These are phyloP conservation scores for Anas capensis DNA, from an alignment of 2,797 vertebrate genomes.

Conservation along the genomic window DNA sequence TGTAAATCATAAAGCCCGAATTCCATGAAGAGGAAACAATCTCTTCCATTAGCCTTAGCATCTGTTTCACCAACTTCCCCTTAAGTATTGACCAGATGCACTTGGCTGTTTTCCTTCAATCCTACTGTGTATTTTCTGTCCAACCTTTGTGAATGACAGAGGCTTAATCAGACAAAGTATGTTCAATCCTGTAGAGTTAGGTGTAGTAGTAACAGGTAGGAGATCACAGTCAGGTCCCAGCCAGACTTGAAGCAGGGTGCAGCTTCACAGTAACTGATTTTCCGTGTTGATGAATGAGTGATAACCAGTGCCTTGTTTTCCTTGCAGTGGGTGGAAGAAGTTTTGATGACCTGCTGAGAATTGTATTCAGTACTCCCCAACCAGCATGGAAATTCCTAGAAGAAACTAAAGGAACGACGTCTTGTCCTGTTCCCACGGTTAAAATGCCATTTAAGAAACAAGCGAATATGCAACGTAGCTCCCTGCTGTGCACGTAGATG, in stretches of 20 bases:
- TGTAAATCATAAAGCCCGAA: background rate
- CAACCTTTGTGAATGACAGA: constrained; percentile 4
- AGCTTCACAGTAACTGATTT: background rate
- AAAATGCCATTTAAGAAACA: background rate
- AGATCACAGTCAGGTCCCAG: background rate
- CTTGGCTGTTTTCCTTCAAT: background rate
- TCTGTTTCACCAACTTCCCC: background rate
- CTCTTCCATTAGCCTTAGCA: background rate
- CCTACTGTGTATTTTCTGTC: background rate
- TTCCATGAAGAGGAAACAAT: background rate
- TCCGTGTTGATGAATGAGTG: background rate
- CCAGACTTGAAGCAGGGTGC: background rate
- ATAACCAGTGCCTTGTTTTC: constrained; percentile 45
- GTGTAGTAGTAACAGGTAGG: constrained; percentile 4
- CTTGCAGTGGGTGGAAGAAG: constrained; percentile 21
- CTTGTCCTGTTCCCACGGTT: background rate
- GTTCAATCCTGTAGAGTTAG: background rate
- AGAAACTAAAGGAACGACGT: background rate
- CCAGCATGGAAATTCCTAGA: constrained; percentile 34
- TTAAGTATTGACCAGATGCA: background rate
- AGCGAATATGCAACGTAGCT: background rate
- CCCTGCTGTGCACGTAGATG: background rate
- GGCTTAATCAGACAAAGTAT: background rate
- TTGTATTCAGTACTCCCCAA: constrained; percentile 2
- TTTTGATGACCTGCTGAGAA: background rate